Conservation (phyloP, 2,113 vertebrate genomes). For the Oxyruncus cristatus region DNA sequence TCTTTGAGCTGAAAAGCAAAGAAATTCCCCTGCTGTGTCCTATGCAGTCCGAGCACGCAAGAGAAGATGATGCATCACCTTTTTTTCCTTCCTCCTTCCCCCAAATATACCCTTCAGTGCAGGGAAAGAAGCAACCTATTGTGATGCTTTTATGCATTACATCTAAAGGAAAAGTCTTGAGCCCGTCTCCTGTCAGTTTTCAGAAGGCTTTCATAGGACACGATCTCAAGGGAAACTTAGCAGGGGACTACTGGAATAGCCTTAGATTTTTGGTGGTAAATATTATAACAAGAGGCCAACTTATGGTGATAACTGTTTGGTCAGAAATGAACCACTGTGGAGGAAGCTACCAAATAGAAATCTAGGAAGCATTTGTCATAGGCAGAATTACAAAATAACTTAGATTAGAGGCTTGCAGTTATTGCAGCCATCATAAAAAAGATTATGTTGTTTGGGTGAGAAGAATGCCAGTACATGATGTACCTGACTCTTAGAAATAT, state of each 20-base stretch:
- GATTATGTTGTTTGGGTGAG: slow-evolving; percentile 8
- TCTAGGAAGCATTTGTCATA: neutral
- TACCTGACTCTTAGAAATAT: neutral
- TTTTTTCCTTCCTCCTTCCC: neutral
- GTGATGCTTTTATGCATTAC: neutral
- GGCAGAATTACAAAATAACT: slow-evolving; percentile 4
- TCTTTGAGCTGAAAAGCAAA: neutral
- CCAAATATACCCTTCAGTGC: neutral
- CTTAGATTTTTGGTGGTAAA: neutral
- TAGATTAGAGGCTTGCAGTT: slow-evolving; percentile 12
- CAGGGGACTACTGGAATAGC: neutral
- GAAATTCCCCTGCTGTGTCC: neutral
- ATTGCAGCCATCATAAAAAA: neutral
- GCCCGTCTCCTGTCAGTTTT: neutral
- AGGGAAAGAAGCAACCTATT: neutral
- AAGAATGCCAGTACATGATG: neutral
- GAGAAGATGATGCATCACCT: neutral
- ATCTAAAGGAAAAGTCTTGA: neutral
- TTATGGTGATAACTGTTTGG: neutral
- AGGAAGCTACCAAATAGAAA: neutral
- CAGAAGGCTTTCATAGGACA: neutral
- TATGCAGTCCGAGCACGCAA: neutral
- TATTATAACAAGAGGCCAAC: neutral
- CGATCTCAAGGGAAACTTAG: neutral
- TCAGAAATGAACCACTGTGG: neutral